These are phyloP conservation scores for Helicolenus hilgendorfi DNA, from an alignment of 2,797 vertebrate genomes.

Conservation along the genomic window DNA sequence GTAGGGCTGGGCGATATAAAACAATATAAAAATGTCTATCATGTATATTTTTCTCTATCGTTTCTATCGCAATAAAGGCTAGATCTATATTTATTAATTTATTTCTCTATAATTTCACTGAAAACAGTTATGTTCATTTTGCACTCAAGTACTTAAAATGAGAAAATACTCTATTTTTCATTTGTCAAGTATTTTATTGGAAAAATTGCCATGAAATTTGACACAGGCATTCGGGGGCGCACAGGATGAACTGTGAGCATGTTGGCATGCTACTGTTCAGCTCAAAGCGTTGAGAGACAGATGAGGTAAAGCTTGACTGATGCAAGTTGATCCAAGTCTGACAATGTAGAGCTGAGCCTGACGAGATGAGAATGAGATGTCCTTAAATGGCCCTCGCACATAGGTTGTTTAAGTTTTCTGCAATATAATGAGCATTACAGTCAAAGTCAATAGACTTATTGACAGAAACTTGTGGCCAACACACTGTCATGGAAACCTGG, in stretches of 20 bases:
- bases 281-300: not conserved
- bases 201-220: not conserved
- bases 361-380: not conserved
- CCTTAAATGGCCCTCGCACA: not conserved
- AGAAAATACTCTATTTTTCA: no score
- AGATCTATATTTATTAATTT: no score
- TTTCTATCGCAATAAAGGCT: no score
- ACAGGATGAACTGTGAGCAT: not conserved
- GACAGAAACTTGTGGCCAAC: not conserved
- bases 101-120: no score
- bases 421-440: not conserved
- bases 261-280: conserved; percentile 11
- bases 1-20: not conserved
- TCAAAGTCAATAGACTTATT: not conserved
- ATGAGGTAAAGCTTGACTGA: not conserved
- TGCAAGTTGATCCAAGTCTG: not conserved
- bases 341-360: not conserved
- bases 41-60: no score
- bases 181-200: not conserved
- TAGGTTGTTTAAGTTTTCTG: not conserved
- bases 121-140: no score
- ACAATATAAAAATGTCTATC: no score
- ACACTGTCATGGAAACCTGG: not conserved
- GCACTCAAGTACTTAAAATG: no score
- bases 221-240: not conserved